Base-by-base conservation (phyloP, 2,797 vertebrate species). In the Cyprinella venusta region DNA sequence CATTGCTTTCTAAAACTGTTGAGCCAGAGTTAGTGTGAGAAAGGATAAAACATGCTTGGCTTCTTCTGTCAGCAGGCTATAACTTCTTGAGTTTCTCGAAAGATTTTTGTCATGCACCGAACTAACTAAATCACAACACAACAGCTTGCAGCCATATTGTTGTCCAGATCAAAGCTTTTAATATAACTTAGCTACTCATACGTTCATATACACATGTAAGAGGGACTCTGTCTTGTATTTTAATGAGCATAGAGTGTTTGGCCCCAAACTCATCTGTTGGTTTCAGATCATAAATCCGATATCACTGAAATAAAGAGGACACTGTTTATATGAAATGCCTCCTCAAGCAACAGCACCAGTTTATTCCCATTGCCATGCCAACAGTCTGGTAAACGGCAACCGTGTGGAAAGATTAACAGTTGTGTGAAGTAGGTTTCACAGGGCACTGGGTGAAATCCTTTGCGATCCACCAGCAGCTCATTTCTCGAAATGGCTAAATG, bases 371-470 rank as follows among this genome's bases (percentile, higher is more conserved):
- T 79, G 36, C 76, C 79, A 84, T 84, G 72, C 59, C 54, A 72
- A 69, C 56, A 2, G 67, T 67, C 52, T 76, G 81, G 72, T 80
- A 86, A 86, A 86, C 40, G n/a, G 56, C 69, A 86, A 38, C 82
- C 8, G 82, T 56, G 61, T 84, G 78, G 86, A 79, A 83, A 65
- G 70, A 79, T 76, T 63, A 82, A 83, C 65, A 77, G 76, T 82
- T 72, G 68, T 87, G 81, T 67, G 54, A 67, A 85, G 67, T 50
- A 13, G 56, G 61, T 72, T 75, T 71, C 59, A 68, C 63, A 9
- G 56, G 85, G 79, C 81, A 63, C 81, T 76, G 50, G 68, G 75
- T 36, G 83, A 85, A 82, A 88, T 76, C 71, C 64, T 67, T 38
- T 42, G 48, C 4, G 9, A 69, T 80, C 65, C 68, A 70, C 64